phyloP scores from a whole-genome alignment of 2,797 vertebrate species.

The Carcharodon carcharias region DNA sequence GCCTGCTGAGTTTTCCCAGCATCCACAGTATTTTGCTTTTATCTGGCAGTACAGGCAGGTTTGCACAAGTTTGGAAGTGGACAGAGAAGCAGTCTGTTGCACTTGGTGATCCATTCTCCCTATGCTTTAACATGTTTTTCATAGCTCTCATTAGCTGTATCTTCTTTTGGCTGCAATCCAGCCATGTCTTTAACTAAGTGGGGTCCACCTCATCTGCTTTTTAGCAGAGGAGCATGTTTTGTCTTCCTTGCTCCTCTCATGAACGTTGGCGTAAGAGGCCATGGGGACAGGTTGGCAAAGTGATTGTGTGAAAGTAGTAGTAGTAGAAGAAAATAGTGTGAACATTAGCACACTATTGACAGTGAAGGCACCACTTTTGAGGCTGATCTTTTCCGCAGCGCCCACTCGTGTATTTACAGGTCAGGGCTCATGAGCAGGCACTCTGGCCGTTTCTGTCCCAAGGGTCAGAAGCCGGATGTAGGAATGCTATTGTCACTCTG shows the following conservation, averaged over 20 bases:
- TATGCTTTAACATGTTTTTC: not conserved
- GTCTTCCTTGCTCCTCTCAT: not conserved
- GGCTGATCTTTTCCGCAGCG: not conserved
- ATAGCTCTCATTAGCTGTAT: not conserved
- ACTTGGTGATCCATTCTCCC: not conserved
- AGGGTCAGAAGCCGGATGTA: not conserved
- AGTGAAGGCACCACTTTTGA: not conserved
- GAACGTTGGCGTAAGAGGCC: not conserved
- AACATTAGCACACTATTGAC: not conserved
- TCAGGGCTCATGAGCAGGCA: not conserved
- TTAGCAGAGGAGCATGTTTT: not conserved
- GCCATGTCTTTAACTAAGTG: not conserved
- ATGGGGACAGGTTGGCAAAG: not conserved
- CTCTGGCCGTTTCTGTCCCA: not conserved
- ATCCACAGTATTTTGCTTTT: no score
- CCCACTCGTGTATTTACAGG: not conserved
- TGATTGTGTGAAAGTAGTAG: not conserved
- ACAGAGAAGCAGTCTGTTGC: not conserved
- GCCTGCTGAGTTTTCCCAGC: no score
- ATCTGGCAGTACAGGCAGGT: not conserved
- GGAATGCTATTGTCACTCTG: not conserved
- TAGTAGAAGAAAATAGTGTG: no score
- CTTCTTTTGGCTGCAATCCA: not conserved
- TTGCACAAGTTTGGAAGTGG: not conserved
- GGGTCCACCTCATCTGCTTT: not conserved